These are phyloP conservation scores for Sus scrofa DNA, from an alignment of 2,113 vertebrate species.

Conservation along the genomic window T2T-Sscrofa CM000814.6:109395501-109396000, in stretches of 20 bases:
- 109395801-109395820: not conserved
- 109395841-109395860: not conserved
- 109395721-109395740: not conserved
- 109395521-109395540: not conserved
- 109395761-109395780: not conserved
- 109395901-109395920: not conserved
- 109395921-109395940: not conserved
- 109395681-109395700: not conserved
- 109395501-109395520: not conserved
- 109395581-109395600: not conserved
- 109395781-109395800: not conserved
- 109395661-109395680: not conserved
- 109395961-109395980: not conserved
- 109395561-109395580: not conserved
- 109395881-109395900: not conserved
- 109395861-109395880: not conserved
- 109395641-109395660: not conserved
- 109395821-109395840: not conserved
- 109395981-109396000: not conserved
- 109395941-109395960: fast-evolving
- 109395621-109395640: not conserved
- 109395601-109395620: not conserved
- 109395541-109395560: not conserved
- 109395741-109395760: not conserved
- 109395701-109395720: not conserved